phyloP scores from a whole-genome alignment of 2,888 invertebrate species.

The Diadromus collaris region DNA sequence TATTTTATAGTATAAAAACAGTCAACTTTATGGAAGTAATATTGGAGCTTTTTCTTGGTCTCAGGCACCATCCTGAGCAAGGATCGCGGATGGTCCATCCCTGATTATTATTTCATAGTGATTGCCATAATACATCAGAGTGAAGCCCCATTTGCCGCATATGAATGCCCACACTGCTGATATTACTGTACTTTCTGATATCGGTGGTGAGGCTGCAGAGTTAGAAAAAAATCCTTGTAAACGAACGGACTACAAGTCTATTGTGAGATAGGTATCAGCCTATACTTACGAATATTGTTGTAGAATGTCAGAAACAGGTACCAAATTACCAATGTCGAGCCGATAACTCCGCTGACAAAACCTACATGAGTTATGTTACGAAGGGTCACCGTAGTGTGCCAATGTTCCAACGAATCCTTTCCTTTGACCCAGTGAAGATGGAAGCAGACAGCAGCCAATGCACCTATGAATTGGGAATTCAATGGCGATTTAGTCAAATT shows the following conservation, averaged over 20 bases:
- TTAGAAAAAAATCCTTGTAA: constrained; percentile 1
- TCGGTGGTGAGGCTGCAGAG: constrained; percentile 63
- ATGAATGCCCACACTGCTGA: constrained; percentile 67
- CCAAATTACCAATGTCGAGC: constrained; percentile 67
- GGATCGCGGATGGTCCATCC: constrained; percentile 63
- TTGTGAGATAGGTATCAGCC: background rate
- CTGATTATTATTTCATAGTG: constrained; percentile 64
- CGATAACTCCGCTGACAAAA: constrained; percentile 64
- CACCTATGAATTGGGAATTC: constrained; percentile 51
- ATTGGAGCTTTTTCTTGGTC: background rate
- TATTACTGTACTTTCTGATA: constrained; percentile 65
- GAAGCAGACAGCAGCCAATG: constrained; percentile 67
- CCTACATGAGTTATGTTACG: constrained; percentile 66
- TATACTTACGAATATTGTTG: constrained; percentile 67
- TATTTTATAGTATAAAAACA: constrained; percentile 40
- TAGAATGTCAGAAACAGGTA: constrained; percentile 69
- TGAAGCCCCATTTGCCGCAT: constrained; percentile 67
- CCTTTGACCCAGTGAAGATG: constrained; percentile 68
- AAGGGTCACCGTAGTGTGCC: constrained; percentile 66
- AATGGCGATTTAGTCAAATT: background rate
- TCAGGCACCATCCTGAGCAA: constrained; percentile 62
- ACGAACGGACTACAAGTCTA: background rate
- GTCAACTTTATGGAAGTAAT: constrained; percentile 27
- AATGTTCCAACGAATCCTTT: constrained; percentile 64
- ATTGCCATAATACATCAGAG: constrained; percentile 65